A percentile compares a stretch with the other conserved stretches of the same genome.
These are phyloP conservation scores for Cisticola juncidis DNA, from an alignment of 2,113 vertebrate species.

Conservation along the genomic window DNA sequence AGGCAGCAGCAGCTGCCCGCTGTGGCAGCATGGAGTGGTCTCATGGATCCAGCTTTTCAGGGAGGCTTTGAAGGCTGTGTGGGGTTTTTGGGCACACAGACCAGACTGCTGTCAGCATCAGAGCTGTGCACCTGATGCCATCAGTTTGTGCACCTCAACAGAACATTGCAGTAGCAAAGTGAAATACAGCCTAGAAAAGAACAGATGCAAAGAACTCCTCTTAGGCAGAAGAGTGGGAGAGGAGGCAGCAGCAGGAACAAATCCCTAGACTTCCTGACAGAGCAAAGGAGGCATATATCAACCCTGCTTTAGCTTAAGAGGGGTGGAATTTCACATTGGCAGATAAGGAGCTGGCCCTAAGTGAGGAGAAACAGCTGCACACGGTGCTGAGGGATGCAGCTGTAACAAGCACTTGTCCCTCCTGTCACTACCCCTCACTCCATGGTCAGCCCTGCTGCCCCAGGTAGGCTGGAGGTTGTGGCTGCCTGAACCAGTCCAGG, in stretches of 20 bases:
- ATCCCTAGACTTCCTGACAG: neutral
- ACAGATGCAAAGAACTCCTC: neutral
- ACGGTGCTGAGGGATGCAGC: neutral
- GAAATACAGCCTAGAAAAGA: neutral
- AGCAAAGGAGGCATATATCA: neutral
- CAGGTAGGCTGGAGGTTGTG: neutral
- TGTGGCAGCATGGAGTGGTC: rapidly evolving
- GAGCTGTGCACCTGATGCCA: too few species aligned
- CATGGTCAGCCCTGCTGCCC: neutral
- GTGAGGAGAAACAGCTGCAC: neutral
- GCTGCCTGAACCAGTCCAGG: neutral
- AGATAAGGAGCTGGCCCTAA: neutral
- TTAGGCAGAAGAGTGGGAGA: neutral
- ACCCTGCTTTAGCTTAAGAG: neutral
- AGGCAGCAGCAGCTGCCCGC: neutral
- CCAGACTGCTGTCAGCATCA: neutral
- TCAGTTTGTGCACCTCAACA: neutral
- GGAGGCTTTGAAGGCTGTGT: neutral
- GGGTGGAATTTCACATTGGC: neutral
- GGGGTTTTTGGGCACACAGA: neutral
- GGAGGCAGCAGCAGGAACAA: neutral
- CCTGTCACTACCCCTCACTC: neutral
- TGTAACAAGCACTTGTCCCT: neutral
- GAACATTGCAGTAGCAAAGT: neutral
- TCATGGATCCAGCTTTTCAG: neutral